These are phyloP conservation scores for Drosophila meridionalis DNA, from an alignment of 2,888 invertebrate species.

Conservation along the genomic window DNA sequence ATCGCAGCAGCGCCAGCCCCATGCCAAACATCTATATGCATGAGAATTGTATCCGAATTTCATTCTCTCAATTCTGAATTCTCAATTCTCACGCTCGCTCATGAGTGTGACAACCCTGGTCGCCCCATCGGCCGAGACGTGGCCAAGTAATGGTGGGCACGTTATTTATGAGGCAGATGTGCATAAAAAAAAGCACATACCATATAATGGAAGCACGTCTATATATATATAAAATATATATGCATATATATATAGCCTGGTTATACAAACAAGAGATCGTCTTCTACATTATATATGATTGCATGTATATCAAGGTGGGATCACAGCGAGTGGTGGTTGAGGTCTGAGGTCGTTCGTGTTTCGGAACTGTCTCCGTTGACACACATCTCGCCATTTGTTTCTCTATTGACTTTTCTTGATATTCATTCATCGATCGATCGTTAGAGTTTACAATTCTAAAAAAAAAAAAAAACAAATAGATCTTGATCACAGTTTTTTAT, in stretches of 20 bases:
- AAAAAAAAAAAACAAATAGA: neutral
- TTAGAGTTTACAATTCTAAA: too few species aligned
- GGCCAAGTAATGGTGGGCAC: conserved; percentile 73
- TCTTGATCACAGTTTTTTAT: neutral
- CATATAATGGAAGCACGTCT: conserved; percentile 66
- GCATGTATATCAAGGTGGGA: neutral
- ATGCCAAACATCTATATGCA: conserved; percentile 57
- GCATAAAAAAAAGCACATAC: conserved; percentile 73
- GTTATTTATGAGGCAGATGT: conserved; percentile 75
- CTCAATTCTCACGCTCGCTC: conserved; percentile 13
- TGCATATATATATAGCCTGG: conserved; percentile 43
- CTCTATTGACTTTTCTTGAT: conserved; percentile 29
- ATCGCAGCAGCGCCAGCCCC: conserved; percentile 50
- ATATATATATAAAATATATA: conserved; percentile 35
- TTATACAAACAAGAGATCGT: conserved; percentile 30
- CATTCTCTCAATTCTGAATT: conserved; percentile 10
- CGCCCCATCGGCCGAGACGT: conserved; percentile 34
- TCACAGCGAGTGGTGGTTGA: conserved; percentile 49
- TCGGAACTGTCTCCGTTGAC: conserved; percentile 51
- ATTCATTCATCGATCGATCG: conserved; percentile 40
- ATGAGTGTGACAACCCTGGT: conserved; percentile 64
- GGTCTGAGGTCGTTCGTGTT: conserved; percentile 44
- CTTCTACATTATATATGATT: conserved; percentile 3
- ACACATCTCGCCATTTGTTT: conserved; percentile 47
- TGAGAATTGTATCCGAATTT: neutral